Percentiles rank a stretch among this genome's conserved stretches.
These are phyloP conservation scores for Lydus trimaculatus DNA, from an alignment of 2,888 invertebrate species.

Conservation along the genomic window DNA sequence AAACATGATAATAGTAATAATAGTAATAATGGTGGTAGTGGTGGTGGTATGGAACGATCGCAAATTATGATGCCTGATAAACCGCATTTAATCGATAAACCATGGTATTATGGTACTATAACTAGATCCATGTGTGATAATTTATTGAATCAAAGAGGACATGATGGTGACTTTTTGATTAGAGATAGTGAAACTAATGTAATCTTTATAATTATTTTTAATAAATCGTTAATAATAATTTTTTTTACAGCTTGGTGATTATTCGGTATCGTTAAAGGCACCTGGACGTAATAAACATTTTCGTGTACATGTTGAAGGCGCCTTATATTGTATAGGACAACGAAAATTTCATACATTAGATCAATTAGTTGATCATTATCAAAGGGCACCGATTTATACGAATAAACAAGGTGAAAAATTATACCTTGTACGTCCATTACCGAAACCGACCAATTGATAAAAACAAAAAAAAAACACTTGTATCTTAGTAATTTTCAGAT, in stretches of 20 bases:
- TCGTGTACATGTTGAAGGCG: conserved; percentile 94
- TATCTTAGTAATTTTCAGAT: conserved; percentile 23
- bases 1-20: conserved; percentile 41
- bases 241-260: conserved; percentile 89
- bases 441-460: conserved; percentile 63
- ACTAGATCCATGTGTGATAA: conserved; percentile 96
- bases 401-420: conserved; percentile 98
- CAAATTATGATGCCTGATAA: conserved; percentile 62
- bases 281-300: conserved; percentile 99
- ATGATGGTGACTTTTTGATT: conserved; percentile 98
- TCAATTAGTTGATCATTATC: conserved; percentile 97
- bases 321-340: conserved; percentile 96
- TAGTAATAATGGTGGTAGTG: background rate
- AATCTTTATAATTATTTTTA: conserved; percentile 26
- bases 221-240: background rate
- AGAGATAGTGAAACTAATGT: conserved; percentile 99
- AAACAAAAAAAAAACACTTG: too few relatives aligned
- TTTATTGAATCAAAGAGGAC: conserved; percentile 92
- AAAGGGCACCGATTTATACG: conserved; percentile 98
- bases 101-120: conserved; percentile 98
- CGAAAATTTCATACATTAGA: conserved; percentile 96
- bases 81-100: conserved; percentile 79
- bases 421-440: conserved; percentile 93
- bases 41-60: conserved; percentile 54
- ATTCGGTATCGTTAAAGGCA: conserved; percentile 97